Percentiles rank a stretch among this genome's conserved stretches.
These are phyloP conservation scores for Labia minor DNA, from an alignment of 2,888 invertebrate species.

Conservation along the genomic window DNA sequence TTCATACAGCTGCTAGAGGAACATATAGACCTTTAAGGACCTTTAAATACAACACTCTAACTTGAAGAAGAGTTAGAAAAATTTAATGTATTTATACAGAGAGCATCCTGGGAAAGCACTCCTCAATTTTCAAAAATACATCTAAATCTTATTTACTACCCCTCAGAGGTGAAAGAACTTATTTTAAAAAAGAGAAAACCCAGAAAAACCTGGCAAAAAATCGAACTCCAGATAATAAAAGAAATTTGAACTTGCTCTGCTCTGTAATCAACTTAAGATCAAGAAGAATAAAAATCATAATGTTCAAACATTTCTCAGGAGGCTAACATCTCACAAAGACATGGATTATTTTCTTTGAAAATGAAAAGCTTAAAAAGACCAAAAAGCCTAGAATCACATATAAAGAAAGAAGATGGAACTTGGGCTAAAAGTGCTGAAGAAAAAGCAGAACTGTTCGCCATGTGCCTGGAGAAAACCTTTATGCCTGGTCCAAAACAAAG, in stretches of 20 bases:
- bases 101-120: slow-evolving; percentile 1
- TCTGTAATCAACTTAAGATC: neutral
- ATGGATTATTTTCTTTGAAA: neutral
- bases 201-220: neutral
- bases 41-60: neutral
- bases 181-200: neutral
- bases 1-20: neutral
- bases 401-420: neutral
- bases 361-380: neutral
- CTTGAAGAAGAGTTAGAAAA: neutral
- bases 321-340: neutral
- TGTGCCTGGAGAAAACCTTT: neutral
- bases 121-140: neutral
- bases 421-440: neutral
- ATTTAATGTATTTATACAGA: neutral
- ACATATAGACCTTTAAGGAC: neutral
- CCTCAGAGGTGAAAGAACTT: slow-evolving; percentile 7
- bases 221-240: neutral
- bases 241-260: slow-evolving; percentile 1
- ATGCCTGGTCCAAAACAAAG: neutral
- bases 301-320: neutral
- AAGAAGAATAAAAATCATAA: neutral
- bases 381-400: neutral
- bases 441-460: neutral
- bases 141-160: neutral